Conservation (phyloP, 1,140 invertebrate genomes). For the Papilio aristodemus region DNA sequence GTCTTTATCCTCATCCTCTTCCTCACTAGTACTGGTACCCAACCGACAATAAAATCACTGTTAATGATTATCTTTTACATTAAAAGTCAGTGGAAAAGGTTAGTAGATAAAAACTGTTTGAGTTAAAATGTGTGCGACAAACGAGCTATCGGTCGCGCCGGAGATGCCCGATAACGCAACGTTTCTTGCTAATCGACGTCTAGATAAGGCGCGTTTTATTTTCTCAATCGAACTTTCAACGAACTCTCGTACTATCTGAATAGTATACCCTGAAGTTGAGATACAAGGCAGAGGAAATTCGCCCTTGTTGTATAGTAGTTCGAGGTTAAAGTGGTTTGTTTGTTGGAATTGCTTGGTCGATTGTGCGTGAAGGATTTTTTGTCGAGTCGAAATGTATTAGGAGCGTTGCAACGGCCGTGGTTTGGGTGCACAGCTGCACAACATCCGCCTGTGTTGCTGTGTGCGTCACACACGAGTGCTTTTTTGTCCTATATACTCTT, state of each 20-base stretch:
- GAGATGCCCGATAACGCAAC: constrained; percentile 43
- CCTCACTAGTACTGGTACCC: neutral
- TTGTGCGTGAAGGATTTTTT: constrained; percentile 34
- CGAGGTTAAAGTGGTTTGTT: neutral
- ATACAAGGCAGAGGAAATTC: neutral
- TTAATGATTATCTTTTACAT: constrained; percentile 15
- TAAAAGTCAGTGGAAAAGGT: constrained; percentile 14
- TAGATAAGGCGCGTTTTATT: constrained; percentile 42
- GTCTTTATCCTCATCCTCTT: neutral
- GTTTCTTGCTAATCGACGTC: constrained; percentile 39
- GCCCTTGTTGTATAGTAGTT: neutral
- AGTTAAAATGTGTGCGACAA: constrained; percentile 27
- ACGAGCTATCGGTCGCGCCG: constrained; percentile 44
- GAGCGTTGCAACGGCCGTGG: constrained; percentile 29
- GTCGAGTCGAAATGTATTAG: constrained; percentile 27
- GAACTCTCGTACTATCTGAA: neutral
- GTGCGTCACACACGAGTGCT: constrained; percentile 44
- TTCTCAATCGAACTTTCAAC: constrained; percentile 34
- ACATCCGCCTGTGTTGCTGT: constrained; percentile 40
- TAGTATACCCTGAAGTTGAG: neutral
- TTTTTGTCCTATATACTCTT: constrained; percentile 27
- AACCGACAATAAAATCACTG: constrained; percentile 4
- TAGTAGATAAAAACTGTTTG: constrained; percentile 9
- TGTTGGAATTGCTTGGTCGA: constrained; percentile 5
- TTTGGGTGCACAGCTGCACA: constrained; percentile 52